These are phyloP conservation scores for Bryconaethiops microstoma DNA, from an alignment of 2,797 vertebrate species.

Conservation along the genomic window DNA sequence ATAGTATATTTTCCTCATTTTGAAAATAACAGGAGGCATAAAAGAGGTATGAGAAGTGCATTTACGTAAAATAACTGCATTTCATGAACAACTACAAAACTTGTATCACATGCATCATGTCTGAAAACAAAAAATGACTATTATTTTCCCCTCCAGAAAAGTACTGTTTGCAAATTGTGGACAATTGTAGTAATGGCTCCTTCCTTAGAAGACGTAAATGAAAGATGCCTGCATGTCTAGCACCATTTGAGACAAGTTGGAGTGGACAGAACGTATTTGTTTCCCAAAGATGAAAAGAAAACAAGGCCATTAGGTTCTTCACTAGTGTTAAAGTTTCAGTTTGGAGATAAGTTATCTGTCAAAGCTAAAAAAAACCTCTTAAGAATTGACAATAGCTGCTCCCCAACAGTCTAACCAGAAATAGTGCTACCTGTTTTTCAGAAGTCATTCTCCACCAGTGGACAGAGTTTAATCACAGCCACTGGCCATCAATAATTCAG, in stretches of 20 bases:
- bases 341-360: neutral
- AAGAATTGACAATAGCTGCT: neutral
- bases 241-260: neutral
- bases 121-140: neutral
- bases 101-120: neutral
- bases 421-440: constrained; percentile 16
- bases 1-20: neutral
- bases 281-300: neutral
- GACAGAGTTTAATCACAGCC: constrained; percentile 10
- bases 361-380: neutral
- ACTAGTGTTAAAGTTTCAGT: neutral
- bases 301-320: neutral
- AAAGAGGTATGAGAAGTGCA: neutral
- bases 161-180: neutral
- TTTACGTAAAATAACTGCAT: neutral
- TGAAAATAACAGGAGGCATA: neutral
- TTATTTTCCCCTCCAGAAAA: too few relatives aligned
- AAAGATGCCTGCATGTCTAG: neutral
- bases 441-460: neutral
- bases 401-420: neutral
- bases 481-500: constrained; percentile 46
- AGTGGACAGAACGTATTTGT: neutral
- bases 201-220: neutral
- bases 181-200: neutral
- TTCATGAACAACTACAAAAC: neutral